Conservation (phyloP, 1,140 invertebrate species). For the Andrena cerasifolii region DNA sequence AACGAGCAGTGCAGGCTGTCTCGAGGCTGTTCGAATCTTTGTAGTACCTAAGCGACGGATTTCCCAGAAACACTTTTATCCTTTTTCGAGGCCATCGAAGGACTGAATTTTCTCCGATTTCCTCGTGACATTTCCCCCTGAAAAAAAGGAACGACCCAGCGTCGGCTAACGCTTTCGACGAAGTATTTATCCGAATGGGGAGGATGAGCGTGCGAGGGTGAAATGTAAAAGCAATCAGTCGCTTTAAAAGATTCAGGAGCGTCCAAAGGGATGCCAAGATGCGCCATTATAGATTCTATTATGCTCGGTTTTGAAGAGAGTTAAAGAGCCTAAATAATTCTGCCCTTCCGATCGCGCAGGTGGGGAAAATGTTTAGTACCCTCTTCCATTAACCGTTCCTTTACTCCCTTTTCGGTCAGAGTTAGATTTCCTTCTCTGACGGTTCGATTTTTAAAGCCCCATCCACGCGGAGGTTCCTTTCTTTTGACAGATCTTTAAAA, state of each 20-base stretch:
- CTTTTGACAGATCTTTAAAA: no score
- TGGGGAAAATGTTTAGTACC: constrained; percentile 29
- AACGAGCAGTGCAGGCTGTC: not conserved
- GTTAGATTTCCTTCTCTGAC: not conserved
- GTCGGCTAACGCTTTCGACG: constrained; percentile 41
- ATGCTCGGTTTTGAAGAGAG: constrained; percentile 32
- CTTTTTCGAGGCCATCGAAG: constrained; percentile 28
- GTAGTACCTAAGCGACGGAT: constrained; percentile 9
- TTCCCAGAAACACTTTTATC: constrained; percentile 31
- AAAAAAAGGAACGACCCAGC: constrained; percentile 3
- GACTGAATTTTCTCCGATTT: constrained; percentile 39
- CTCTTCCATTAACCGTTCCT: not conserved
- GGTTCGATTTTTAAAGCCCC: not conserved
- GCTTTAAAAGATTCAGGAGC: constrained; percentile 50
- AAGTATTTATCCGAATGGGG: constrained; percentile 44
- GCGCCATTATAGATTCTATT: constrained; percentile 55
- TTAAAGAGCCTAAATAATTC: constrained; percentile 49
- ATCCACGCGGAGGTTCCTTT: not conserved
- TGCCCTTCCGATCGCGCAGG: constrained; percentile 8
- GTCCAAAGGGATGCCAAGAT: constrained; percentile 44
- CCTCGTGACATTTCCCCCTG: constrained; percentile 8
- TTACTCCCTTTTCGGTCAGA: not conserved
- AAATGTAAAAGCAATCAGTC: constrained; percentile 52
- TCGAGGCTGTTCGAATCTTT: not conserved
- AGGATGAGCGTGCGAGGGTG: constrained; percentile 25